A percentile compares a stretch with the other conserved stretches of the same genome.
These are phyloP conservation scores for Odontamblyopus rebecca DNA, from an alignment of 2,797 vertebrate species.

Conservation along the genomic window DNA sequence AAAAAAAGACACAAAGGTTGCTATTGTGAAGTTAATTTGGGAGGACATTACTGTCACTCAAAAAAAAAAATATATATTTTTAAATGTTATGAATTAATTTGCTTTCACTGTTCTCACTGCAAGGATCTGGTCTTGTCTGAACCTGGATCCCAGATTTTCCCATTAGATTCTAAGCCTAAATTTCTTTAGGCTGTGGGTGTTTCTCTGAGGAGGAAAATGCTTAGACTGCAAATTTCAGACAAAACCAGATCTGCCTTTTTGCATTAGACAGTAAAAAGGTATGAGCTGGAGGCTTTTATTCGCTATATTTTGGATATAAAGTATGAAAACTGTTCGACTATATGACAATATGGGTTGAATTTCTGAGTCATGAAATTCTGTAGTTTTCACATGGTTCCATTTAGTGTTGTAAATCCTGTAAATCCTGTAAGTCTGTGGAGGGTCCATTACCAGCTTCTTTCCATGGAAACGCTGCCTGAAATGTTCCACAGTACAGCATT, in stretches of 20 bases:
- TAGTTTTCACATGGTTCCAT: too few relatives aligned
- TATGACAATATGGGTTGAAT: too few relatives aligned
- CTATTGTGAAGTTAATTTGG: background rate
- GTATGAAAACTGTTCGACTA: background rate
- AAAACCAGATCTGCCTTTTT: background rate
- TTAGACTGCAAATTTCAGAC: background rate
- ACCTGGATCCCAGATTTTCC: conserved; percentile 32
- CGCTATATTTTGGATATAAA: background rate
- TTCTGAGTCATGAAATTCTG: too few relatives aligned
- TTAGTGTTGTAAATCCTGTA: too few relatives aligned
- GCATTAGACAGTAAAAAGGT: conserved; percentile 11
- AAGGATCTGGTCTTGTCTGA: conserved; percentile 47
- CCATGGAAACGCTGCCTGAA: too few relatives aligned
- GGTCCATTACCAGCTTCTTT: too few relatives aligned
- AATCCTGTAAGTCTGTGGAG: too few relatives aligned
- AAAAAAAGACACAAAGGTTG: background rate
- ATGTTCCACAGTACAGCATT: too few relatives aligned
- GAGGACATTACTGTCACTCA: conserved; percentile 1
- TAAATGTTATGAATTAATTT: background rate
- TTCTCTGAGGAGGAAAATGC: background rate
- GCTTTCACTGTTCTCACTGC: background rate
- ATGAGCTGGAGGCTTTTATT: background rate
- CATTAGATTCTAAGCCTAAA: background rate
- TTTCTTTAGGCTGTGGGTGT: conserved; percentile 19
- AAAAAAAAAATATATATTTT: background rate